Conservation (phyloP, 2,113 vertebrate species). For the Pyxicephalus adspersus region DNA sequence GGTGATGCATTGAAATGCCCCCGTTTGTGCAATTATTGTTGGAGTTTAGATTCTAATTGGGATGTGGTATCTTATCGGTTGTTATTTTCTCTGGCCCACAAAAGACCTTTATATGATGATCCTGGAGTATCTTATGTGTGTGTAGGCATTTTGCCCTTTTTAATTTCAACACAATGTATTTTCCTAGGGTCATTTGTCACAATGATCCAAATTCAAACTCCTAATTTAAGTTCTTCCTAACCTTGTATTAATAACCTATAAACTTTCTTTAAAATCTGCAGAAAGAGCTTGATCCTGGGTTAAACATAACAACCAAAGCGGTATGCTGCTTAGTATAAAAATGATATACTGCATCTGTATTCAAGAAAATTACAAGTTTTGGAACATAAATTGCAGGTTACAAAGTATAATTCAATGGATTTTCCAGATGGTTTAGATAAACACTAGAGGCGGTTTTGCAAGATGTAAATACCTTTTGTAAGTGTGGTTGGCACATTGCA, state of each 20-base stretch:
- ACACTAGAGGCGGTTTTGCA: neutral
- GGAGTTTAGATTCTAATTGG: too few relatives aligned
- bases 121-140: too few relatives aligned
- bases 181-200: too few relatives aligned
- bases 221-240: too few relatives aligned
- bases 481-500: conserved; percentile 16
- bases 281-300: neutral
- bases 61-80: too few relatives aligned
- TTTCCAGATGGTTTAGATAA: conserved; percentile 29
- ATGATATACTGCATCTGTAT: neutral
- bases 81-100: too few relatives aligned
- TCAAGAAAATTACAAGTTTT: conserved; percentile 14
- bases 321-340: neutral
- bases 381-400: conserved; percentile 24
- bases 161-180: too few relatives aligned
- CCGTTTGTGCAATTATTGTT: too few relatives aligned
- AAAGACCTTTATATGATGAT: too few relatives aligned
- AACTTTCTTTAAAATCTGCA: neutral
- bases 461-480: conserved; percentile 12
- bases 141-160: too few relatives aligned
- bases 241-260: neutral
- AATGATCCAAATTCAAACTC: too few relatives aligned
- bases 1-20: too few relatives aligned
- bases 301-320: neutral
- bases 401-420: conserved; percentile 6